Conservation (phyloP, 2,113 vertebrate genomes). For the Oreochromis niloticus region DNA sequence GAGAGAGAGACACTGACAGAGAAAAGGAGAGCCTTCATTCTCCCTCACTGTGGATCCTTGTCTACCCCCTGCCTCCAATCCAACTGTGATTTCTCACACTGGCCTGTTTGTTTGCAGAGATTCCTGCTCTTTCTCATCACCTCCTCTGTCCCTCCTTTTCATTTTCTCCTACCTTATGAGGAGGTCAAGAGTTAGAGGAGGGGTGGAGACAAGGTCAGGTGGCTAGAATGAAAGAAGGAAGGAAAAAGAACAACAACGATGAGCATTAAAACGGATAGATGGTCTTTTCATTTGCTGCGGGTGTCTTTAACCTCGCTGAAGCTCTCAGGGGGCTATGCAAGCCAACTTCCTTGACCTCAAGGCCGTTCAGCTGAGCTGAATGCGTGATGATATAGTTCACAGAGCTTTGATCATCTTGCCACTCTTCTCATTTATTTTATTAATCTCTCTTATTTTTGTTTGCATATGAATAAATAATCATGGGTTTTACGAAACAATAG, state of each 20-base stretch:
- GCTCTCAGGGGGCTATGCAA: constrained; percentile 11
- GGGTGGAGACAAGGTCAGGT: constrained; percentile 24
- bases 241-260: not conserved
- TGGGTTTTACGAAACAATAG: not conserved
- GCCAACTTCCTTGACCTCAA: constrained; percentile 23
- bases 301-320: constrained; percentile 24
- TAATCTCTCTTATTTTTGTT: not conserved
- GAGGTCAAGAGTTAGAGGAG: constrained; percentile 33
- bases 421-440: not conserved
- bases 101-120: constrained; percentile 2
- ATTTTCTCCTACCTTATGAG: not conserved
- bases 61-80: not conserved
- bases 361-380: not conserved
- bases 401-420: not conserved
- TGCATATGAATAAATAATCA: not conserved
- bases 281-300: not conserved
- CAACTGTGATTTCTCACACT: not conserved
- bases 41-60: not conserved
- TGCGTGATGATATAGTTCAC: not conserved
- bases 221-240: constrained; percentile 9
- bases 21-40: not conserved
- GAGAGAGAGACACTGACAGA: not conserved
- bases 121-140: not conserved
- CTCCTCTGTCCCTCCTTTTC: not conserved
- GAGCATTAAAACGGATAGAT: constrained; percentile 14